Evolutionary conservation across 92 coral and sea anemone species (phyloP).

Genomic region (Virgularia gustaviana): DNA sequence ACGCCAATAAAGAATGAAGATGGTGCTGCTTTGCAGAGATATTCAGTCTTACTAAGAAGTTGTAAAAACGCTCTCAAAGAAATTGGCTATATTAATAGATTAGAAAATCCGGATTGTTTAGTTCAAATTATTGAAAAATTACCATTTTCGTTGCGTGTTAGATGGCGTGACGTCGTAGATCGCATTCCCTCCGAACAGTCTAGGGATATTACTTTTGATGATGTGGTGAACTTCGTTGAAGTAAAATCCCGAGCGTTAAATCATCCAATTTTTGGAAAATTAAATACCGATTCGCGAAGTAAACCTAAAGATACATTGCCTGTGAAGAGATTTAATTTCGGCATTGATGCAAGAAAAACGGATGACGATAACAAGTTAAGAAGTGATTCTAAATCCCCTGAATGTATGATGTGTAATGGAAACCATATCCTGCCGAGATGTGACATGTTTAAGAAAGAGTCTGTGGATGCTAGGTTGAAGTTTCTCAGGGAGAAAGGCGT

Average conservation of each 20-base stretch:
- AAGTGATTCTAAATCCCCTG: not conserved
- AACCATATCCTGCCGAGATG: constrained; percentile 51
- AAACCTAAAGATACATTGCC: constrained; percentile 7
- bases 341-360: not conserved
- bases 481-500: constrained; percentile 41
- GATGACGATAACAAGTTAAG: not conserved
- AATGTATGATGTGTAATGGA: constrained; percentile 46
- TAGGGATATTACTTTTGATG: constrained; percentile 28
- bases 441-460: constrained; percentile 25
- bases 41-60: constrained; percentile 41
- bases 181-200: constrained; percentile 6
- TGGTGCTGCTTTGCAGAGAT: constrained; percentile 22
- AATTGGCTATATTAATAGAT: constrained; percentile 36
- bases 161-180: constrained; percentile 43
- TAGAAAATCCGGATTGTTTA: constrained; percentile 42
- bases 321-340: not conserved
- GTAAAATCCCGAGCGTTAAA: constrained; percentile 37
- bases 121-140: constrained; percentile 29
- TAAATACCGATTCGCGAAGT: not conserved
- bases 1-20: constrained; percentile 24
- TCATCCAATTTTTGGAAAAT: constrained; percentile 49
- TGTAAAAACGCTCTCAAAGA: constrained; percentile 47
- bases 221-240: constrained; percentile 39
- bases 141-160: constrained; percentile 17
- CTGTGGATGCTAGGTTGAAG: constrained; percentile 26